phyloP scores from a whole-genome alignment of 2,888 invertebrate species.

The Apodemia mormo region DNA sequence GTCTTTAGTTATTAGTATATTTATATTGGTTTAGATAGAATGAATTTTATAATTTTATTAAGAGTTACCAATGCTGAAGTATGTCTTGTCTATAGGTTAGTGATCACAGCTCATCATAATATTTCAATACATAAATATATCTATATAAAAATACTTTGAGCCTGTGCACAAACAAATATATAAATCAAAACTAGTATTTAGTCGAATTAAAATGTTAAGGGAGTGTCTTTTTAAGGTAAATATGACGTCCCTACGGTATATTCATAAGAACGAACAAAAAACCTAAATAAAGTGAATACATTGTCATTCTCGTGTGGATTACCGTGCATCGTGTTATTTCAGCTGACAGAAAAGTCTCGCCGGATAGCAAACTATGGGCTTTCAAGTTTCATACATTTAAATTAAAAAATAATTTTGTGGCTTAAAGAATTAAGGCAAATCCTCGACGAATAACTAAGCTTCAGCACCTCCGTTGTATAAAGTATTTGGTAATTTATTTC shows the following conservation, averaged over 20 bases:
- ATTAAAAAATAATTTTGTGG: conserved; percentile 52
- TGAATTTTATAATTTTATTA: too few species aligned
- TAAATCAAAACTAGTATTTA: too few species aligned
- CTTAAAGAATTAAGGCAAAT: conserved; percentile 13
- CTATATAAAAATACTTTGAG: too few species aligned
- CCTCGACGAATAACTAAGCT: background rate
- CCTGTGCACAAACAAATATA: too few species aligned
- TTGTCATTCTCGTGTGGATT: conserved; percentile 72
- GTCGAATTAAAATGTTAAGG: background rate
- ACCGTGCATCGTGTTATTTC: conserved; percentile 59
- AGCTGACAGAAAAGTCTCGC: conserved; percentile 49
- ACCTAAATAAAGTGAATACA: conserved; percentile 74
- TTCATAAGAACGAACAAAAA: conserved; percentile 69
- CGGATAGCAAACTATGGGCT: conserved; percentile 56
- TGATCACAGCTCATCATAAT: too few species aligned
- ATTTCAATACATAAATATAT: too few species aligned
- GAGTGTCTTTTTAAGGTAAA: conserved; percentile 21
- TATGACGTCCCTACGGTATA: conserved; percentile 51
- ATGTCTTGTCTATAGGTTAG: too few species aligned
- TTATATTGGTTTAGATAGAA: too few species aligned
- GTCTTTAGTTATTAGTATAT: too few species aligned
- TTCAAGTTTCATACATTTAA: conserved; percentile 50
- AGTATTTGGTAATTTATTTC: background rate
- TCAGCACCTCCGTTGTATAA: background rate
- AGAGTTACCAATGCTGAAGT: too few species aligned